Evolutionary conservation across 1,140 invertebrate genomes (phyloP).

Genomic region (Bemisia tabaci): DNA sequence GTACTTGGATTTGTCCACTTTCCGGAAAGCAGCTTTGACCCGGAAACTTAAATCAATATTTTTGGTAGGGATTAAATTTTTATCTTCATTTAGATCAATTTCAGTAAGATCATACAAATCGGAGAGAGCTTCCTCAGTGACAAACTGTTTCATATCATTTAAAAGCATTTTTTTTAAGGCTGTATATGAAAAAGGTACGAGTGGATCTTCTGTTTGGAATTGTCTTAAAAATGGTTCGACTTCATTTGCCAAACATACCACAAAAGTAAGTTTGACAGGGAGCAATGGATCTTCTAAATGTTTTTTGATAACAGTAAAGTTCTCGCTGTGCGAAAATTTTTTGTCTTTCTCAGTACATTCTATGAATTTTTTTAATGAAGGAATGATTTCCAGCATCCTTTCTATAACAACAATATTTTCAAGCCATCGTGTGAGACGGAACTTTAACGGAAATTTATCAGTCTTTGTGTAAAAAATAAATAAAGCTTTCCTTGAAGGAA

Average conservation of each 20-base stretch:
- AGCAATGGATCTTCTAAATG: conserved; percentile 14
- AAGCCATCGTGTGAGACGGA: conserved; percentile 14
- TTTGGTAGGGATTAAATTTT: conserved; percentile 11
- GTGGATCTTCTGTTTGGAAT: conserved; percentile 17
- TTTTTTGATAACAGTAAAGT: conserved; percentile 14
- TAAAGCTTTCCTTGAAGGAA: conserved; percentile 11
- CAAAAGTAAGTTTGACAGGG: conserved; percentile 17
- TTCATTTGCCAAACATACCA: conserved; percentile 16
- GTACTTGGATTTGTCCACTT: conserved; percentile 4
- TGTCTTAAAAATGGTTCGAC: conserved; percentile 18
- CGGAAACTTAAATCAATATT: conserved; percentile 10
- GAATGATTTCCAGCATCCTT: conserved; percentile 12
- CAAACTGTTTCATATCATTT: neutral
- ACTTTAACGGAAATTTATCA: conserved; percentile 15
- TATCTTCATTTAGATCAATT: conserved; percentile 13
- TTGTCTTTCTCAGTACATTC: conserved; percentile 12
- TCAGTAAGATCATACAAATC: neutral
- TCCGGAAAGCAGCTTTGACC: neutral
- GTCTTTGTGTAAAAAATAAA: conserved; percentile 12
- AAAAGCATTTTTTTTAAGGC: neutral
- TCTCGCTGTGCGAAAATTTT: conserved; percentile 12
- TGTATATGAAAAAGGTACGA: conserved; percentile 14
- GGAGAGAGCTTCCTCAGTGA: neutral
- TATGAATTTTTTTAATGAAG: conserved; percentile 8
- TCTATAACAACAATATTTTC: conserved; percentile 14